Base-by-base conservation (phyloP, 2,888 invertebrate genomes). In the Lasioglossum villosulum region DNA sequence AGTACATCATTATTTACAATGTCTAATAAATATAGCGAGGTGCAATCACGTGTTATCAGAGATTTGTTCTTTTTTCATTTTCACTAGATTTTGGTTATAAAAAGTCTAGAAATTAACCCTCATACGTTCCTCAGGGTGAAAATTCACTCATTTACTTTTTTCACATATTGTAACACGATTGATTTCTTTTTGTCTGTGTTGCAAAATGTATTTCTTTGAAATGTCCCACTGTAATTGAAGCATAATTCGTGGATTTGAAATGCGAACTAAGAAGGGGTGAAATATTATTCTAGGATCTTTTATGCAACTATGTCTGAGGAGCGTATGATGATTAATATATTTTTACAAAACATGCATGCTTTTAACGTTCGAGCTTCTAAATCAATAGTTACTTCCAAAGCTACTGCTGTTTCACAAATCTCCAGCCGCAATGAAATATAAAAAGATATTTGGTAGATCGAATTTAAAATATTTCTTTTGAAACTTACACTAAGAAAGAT, bases 401-500 rank as follows among this genome's bases (percentile, higher is more conserved):
- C n/a, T 16, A 30, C 30, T 63, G 16, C 30, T 63, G 30, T 63
- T 63, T 30, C 12, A 63, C 30, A 30, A 63, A 63, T 63, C 16
- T 8, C 2, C 6, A 63, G 19, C 30, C 30, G 19, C 1, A 63
- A 30, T 12, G 16, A 63, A 63, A 63, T 63, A 39, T 39, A n/a
- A 70, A n/a, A 39, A 23, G 39, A 70, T 70, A 70, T n/a, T 39
- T n/a, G 12, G 4, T 34, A 16, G n/a, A 14, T n/a, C 14, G 5
- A 70, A 39, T 70, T 70, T 70, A n/a, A 45, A 42, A 63, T 63
- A 45, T 5, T 30, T 14, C 6, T 48, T 30, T 14, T 34, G 42
- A 70, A 80, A 96, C 96, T 96, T 94, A 98, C 98, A 91, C 97
- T 96, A 78, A 96, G 96, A 95, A 97, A 99, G 88, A 98, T 97